Conservation (phyloP, 2,113 vertebrate species). For the Trematomus loennbergii region DNA sequence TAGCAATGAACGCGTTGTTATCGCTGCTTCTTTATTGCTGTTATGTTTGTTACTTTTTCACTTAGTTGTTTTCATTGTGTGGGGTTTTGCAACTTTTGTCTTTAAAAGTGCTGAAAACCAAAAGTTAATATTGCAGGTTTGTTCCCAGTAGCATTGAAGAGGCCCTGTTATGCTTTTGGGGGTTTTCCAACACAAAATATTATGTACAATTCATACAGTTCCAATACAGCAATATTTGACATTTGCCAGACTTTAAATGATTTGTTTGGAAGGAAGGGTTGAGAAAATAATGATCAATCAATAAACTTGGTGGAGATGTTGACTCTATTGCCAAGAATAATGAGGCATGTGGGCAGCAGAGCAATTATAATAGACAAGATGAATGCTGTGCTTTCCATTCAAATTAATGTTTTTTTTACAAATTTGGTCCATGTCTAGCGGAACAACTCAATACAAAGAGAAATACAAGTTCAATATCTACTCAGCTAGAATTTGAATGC, state of each 20-base stretch:
- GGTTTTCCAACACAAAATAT: neutral
- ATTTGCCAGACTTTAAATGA: conserved; percentile 28
- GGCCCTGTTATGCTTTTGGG: no score
- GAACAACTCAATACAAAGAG: conserved; percentile 10
- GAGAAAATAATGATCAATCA: conserved; percentile 57
- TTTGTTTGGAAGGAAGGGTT: conserved; percentile 23
- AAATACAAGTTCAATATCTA: conserved; percentile 1
- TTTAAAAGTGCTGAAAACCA: no score
- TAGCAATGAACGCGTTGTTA: neutral
- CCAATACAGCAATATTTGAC: neutral
- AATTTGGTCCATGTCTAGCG: neutral
- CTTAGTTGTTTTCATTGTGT: no score
- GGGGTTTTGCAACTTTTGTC: no score
- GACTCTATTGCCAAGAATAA: conserved; percentile 53
- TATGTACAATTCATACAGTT: neutral
- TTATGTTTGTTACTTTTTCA: neutral
- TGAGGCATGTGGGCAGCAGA: conserved; percentile 43
- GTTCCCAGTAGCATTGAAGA: no score
- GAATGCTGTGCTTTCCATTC: conserved; percentile 24
- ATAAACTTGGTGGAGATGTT: conserved; percentile 34
- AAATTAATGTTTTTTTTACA: neutral
- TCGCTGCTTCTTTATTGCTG: neutral
- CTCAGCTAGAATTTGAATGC: neutral
- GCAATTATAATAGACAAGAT: conserved; percentile 36
- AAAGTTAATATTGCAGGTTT: no score